Evolutionary conservation across 2,113 vertebrate species (phyloP).

Genomic region (Gavia stellata): DNA sequence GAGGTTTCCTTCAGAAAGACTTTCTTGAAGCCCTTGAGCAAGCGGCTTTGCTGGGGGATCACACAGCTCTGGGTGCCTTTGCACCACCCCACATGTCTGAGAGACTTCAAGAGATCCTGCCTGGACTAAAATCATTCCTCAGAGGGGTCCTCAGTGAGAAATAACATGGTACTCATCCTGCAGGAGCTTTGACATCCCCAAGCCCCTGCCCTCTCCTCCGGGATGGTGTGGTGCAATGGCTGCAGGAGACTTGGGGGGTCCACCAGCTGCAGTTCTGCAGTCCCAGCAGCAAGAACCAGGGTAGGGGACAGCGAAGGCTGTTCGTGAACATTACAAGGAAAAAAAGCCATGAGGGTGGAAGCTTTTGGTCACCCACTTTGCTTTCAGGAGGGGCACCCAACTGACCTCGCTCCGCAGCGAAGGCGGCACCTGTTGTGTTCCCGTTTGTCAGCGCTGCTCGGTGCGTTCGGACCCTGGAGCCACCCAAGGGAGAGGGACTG

Average conservation of each 20-base stretch:
- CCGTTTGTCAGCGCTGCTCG: neutral
- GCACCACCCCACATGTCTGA: neutral
- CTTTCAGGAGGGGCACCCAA: neutral
- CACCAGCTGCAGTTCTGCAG: neutral
- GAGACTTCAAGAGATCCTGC: neutral
- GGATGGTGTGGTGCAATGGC: neutral
- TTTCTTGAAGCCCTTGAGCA: neutral
- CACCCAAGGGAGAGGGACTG: neutral
- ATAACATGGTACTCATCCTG: neutral
- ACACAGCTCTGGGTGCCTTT: neutral
- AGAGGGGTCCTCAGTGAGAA: neutral
- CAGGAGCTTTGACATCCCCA: neutral
- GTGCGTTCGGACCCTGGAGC: neutral
- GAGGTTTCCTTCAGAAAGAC: neutral
- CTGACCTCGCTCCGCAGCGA: neutral
- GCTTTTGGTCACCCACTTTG: neutral
- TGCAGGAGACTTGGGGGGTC: neutral
- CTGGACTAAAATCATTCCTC: neutral
- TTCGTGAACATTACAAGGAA: accelerated
- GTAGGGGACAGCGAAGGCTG: neutral
- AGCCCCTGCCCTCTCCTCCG: neutral
- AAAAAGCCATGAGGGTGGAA: neutral
- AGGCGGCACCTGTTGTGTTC: neutral
- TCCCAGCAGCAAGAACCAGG: neutral
- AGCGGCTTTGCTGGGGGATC: neutral